Percentiles rank a stretch among this genome's conserved stretches.
These are phyloP conservation scores for Luperina nickerlii DNA, from an alignment of 2,888 invertebrate species.

Conservation along the genomic window DNA sequence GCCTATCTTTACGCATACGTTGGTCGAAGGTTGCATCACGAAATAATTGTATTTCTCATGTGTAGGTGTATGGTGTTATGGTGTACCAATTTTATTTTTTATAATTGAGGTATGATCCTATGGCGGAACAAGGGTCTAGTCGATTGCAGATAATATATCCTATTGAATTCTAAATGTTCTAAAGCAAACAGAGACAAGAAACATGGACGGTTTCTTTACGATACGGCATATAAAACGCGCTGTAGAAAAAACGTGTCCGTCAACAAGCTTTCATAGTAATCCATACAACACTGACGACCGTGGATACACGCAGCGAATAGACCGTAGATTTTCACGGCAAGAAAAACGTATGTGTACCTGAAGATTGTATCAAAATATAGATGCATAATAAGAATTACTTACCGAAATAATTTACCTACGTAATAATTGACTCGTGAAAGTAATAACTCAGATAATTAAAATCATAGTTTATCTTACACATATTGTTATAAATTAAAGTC, in stretches of 20 bases:
- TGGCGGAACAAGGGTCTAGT: background rate
- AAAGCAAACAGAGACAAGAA: background rate
- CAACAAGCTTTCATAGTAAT: too few species aligned
- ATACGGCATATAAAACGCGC: too few species aligned
- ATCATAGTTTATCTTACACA: background rate
- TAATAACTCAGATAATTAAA: constrained; percentile 14
- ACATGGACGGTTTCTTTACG: background rate
- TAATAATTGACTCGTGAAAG: background rate
- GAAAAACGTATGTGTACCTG: too few species aligned
- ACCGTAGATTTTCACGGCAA: too few species aligned
- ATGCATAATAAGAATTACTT: background rate
- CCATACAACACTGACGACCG: too few species aligned
- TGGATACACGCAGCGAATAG: too few species aligned
- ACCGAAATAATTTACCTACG: background rate
- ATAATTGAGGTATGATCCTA: background rate
- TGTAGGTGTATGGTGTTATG: constrained; percentile 8
- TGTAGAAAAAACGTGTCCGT: too few species aligned
- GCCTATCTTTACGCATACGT: constrained; percentile 58
- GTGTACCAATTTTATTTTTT: background rate
- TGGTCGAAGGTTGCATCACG: constrained; percentile 48
- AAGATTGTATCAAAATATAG: background rate
- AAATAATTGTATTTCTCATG: constrained; percentile 34
- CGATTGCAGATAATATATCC: background rate
- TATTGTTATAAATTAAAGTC: background rate
- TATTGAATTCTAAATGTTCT: background rate